A percentile compares a stretch with the other conserved stretches of the same genome.
phyloP scores from a whole-genome alignment of 1,140 invertebrate species.

The Melanaphis sacchari region DNA sequence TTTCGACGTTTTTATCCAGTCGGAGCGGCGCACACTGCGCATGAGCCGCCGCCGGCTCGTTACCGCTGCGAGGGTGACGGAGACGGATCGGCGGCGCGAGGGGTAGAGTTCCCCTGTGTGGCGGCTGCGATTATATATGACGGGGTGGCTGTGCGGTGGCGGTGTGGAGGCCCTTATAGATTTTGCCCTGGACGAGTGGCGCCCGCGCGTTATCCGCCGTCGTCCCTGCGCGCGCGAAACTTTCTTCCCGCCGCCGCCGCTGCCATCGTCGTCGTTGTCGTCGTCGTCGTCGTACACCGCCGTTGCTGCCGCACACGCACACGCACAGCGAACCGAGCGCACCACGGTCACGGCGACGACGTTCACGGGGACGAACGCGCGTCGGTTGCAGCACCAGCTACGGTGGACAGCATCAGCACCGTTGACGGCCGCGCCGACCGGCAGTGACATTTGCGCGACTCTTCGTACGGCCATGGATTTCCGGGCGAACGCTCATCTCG shows the following conservation, averaged over 20 bases:
- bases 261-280: too few species aligned
- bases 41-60: background rate
- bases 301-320: background rate
- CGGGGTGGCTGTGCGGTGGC: background rate
- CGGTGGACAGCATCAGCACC: background rate
- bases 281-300: background rate
- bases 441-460: background rate
- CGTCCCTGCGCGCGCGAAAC: background rate
- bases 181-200: slow-evolving; percentile 47
- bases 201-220: background rate
- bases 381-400: background rate
- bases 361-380: background rate
- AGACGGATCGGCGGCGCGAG: background rate
- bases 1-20: background rate
- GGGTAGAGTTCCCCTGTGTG: background rate
- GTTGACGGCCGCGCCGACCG: background rate
- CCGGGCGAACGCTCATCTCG: background rate
- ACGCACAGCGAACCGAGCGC: background rate
- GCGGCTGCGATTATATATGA: background rate
- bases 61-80: background rate
- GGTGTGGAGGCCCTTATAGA: slow-evolving; percentile 23
- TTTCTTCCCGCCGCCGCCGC: too few species aligned
- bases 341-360: background rate
- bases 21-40: background rate
- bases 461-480: background rate